phyloP scores from a whole-genome alignment of 2,888 invertebrate species.

The Salpingus planirostris region DNA sequence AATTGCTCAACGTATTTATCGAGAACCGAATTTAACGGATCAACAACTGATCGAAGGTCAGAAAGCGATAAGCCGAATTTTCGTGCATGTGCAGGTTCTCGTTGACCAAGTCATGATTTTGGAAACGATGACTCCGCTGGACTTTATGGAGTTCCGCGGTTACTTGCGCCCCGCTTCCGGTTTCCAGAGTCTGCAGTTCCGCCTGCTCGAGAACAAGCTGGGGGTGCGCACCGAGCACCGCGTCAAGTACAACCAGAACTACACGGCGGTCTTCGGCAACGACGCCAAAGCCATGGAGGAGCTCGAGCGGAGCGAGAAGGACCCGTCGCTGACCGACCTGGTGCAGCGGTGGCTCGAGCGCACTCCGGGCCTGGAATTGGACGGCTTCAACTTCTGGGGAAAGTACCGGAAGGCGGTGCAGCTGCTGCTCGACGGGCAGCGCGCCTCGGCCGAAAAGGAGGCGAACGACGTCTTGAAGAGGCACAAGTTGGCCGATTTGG shows the following conservation, averaged over 20 bases:
- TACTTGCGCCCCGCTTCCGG: slow-evolving; percentile 94
- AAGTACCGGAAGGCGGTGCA: slow-evolving; percentile 73
- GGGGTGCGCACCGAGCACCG: slow-evolving; percentile 75
- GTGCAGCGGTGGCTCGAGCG: slow-evolving; percentile 91
- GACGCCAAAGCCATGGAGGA: slow-evolving; percentile 50
- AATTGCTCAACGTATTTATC: no score
- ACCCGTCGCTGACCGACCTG: slow-evolving; percentile 76
- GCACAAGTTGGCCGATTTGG: slow-evolving; percentile 63
- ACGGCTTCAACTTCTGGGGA: slow-evolving; percentile 90
- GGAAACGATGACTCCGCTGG: slow-evolving; percentile 98
- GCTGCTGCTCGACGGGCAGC: slow-evolving; percentile 60
- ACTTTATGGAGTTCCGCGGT: slow-evolving; percentile 95
- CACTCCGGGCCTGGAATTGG: slow-evolving; percentile 80
- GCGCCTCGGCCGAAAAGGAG: slow-evolving; percentile 50
- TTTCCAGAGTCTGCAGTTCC: slow-evolving; percentile 94
- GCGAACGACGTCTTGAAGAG: slow-evolving; percentile 39
- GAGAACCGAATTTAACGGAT: no score
- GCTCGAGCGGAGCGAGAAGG: slow-evolving; percentile 61
- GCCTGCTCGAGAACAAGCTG: slow-evolving; percentile 90
- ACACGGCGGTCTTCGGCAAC: slow-evolving; percentile 75
- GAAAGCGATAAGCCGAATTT: no score
- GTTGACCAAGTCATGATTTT: slow-evolving; percentile 96
- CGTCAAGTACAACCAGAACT: slow-evolving; percentile 89
- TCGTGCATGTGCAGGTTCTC: slow-evolving; percentile 77
- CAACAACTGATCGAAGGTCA: no score